phyloP scores from a whole-genome alignment of 2,888 invertebrate genomes.

The Ypsolopha scabrella region DNA sequence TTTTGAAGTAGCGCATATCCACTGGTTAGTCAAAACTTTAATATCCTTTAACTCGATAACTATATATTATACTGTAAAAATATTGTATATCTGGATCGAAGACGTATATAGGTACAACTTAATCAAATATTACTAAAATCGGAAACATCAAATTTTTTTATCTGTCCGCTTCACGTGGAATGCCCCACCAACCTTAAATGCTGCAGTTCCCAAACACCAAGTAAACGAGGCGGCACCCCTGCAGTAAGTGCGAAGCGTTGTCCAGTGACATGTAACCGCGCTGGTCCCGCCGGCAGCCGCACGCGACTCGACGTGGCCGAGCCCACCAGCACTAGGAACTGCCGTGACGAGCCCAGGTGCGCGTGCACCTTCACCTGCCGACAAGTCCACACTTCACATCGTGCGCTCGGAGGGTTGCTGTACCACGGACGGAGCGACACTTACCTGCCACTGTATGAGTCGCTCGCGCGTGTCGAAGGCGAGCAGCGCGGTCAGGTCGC shows the following conservation, averaged over 20 bases:
- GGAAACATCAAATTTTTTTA: too few relatives aligned
- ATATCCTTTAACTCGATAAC: too few relatives aligned
- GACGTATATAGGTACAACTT: too few relatives aligned
- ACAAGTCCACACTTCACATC: conserved; percentile 37
- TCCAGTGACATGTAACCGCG: conserved; percentile 84
- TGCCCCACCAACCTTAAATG: conserved; percentile 71
- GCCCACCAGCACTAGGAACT: conserved; percentile 42
- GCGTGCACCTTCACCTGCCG: conserved; percentile 42
- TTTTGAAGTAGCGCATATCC: too few relatives aligned
- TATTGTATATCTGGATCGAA: too few relatives aligned
- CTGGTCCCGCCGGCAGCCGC: conserved; percentile 82
- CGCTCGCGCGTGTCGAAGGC: conserved; percentile 90
- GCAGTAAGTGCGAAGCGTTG: conserved; percentile 83
- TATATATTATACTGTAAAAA: too few relatives aligned
- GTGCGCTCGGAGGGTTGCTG: conserved; percentile 24
- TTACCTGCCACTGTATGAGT: conserved; percentile 88
- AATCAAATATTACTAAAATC: too few relatives aligned
- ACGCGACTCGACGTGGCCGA: conserved; percentile 12
- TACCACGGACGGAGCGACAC: background rate
- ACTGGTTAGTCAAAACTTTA: too few relatives aligned
- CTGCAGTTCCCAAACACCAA: conserved; percentile 77
- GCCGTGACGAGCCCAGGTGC: conserved; percentile 40
- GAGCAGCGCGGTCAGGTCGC: conserved; percentile 85
- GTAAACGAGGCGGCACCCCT: conserved; percentile 83
- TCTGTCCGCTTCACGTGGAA: too few relatives aligned